phyloP scores from a whole-genome alignment of 2,888 invertebrate species.

The Zaprionus lineosus region DNA sequence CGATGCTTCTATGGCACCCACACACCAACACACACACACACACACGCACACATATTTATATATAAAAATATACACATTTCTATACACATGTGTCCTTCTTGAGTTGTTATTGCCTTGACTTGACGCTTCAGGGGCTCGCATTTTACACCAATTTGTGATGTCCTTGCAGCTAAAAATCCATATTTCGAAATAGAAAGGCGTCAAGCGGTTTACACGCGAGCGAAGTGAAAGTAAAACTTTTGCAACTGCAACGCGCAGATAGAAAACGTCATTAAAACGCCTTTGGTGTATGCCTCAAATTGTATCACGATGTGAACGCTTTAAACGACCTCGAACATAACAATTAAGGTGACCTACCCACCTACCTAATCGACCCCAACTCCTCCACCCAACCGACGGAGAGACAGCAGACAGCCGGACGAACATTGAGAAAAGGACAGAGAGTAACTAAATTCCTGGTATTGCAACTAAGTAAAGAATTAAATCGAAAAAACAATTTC shows the following conservation, averaged over 20 bases:
- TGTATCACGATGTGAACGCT: conserved; percentile 17
- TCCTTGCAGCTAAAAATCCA: conserved; percentile 62
- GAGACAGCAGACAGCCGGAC: no score
- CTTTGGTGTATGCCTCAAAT: no score
- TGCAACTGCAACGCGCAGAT: conserved; percentile 70
- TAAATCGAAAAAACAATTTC: no score
- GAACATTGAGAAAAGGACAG: no score
- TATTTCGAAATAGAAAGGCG: conserved; percentile 49
- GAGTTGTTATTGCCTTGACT: conserved; percentile 17
- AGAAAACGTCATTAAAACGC: conserved; percentile 67
- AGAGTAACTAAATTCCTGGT: no score
- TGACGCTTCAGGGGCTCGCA: conserved; percentile 20
- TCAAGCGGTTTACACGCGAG: conserved; percentile 55
- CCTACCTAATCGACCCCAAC: no score
- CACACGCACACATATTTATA: background rate
- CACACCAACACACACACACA: background rate
- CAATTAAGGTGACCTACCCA: no score
- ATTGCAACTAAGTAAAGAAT: conserved; percentile 46
- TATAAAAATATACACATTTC: background rate
- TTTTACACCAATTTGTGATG: conserved; percentile 44
- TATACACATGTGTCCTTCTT: background rate
- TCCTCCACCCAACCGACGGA: no score
- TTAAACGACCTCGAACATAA: conserved; percentile 49
- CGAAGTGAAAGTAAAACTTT: conserved; percentile 50
- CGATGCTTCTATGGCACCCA: background rate